Evolutionary conservation across 2,797 vertebrate species (phyloP), one percentile per base, ranked within the genome.

Genomic region (Rachycentron canadum): DNA sequence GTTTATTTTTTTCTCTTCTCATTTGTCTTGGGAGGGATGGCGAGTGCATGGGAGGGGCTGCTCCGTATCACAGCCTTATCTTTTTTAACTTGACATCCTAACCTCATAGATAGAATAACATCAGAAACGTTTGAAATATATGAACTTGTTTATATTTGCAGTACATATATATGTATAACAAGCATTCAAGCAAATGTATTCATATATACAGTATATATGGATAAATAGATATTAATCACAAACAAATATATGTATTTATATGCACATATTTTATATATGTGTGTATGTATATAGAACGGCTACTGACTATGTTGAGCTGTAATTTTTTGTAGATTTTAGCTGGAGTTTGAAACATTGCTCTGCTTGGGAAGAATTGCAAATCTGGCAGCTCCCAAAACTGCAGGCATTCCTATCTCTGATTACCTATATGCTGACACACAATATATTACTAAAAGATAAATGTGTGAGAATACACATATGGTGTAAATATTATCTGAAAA

Each of bases 321-420:
- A 96, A 94, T 96, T 96, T 93, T 97, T 97, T 96, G 96, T 98
- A 97, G 97, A 96, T 95, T 97, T 97, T 98, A 97, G 97, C 96
- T 91, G 95, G 96, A 97, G 95, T 96, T 97, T 96, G 95, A 96
- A 95, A 95, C 96, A 96, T 95, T 95, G 96, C 95, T 97, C 96
- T 95, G 95, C 95, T 95, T 95, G 95, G 93, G 94, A 93, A 93
- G 92, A 96, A 93, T 86, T 91, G 95, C 94, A 94, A 95, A 92
- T 93, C 94, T 93, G 96, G 96, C 96, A 97, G 95, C 96, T 97
- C 95, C 94, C 94, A 94, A 96, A 93, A 95, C 95, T 94, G 96
- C 96, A 96, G 96, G 95, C 96, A 97, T 96, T 97, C 96, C 94
- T 96, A 92, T 96, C 95, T 94, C 92, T 90, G 89, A 94, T 88